Evolutionary conservation across 2,113 vertebrate genomes (phyloP).

Genomic region (Pituophis catenifer): DNA sequence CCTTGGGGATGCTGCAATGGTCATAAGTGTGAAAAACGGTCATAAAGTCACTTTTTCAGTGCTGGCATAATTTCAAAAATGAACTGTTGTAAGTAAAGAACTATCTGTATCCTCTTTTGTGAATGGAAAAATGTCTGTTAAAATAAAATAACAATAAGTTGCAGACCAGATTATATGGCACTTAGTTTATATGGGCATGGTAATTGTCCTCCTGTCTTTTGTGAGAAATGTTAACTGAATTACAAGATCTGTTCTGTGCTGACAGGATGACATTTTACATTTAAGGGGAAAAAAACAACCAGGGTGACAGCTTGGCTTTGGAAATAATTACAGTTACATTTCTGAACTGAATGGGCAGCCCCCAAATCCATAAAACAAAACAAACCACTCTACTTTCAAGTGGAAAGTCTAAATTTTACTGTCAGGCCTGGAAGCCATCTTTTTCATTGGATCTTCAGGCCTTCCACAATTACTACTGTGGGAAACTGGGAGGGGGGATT

Average conservation of each 20-base stretch:
- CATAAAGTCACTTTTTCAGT: neutral
- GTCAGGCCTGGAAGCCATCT: no score
- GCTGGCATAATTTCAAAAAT: neutral
- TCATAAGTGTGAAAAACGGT: neutral
- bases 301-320: neutral
- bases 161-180: neutral
- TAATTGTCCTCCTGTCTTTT: constrained; percentile 14
- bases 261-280: constrained; percentile 2
- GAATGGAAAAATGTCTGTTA: neutral
- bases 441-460: no score
- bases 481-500: no score
- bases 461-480: no score
- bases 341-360: neutral
- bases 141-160: neutral
- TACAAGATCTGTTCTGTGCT: neutral
- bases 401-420: neutral
- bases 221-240: constrained; percentile 17
- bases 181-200: neutral
- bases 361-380: neutral
- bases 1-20: neutral
- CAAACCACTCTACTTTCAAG: neutral
- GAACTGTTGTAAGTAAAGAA: neutral
- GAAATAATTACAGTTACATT: neutral
- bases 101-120: neutral
- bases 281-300: neutral